phyloP scores from a whole-genome alignment of 2,113 vertebrate species.

The Phasianus colchicus region DNA sequence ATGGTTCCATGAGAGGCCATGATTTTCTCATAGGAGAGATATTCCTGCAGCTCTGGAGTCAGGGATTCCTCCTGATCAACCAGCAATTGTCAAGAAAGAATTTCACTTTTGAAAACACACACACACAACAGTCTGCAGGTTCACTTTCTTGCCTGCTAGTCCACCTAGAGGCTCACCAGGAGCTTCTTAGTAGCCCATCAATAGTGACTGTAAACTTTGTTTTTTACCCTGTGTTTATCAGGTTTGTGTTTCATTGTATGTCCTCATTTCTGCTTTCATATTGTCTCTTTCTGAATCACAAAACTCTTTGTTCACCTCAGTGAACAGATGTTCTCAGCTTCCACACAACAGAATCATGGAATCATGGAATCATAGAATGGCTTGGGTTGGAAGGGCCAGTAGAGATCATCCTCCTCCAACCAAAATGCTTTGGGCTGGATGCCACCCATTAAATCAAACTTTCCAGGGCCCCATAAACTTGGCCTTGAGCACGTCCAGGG shows the following conservation, averaged over 20 bases:
- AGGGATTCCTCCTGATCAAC: background rate
- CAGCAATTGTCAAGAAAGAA: background rate
- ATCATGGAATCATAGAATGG: no score
- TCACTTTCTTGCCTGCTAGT: background rate
- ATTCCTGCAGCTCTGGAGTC: background rate
- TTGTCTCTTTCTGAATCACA: background rate
- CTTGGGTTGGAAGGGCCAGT: no score
- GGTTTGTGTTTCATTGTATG: rapidly evolving
- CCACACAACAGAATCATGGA: background rate
- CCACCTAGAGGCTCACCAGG: background rate
- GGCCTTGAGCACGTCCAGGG: no score
- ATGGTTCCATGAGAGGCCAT: background rate
- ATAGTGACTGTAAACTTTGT: background rate
- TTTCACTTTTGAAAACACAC: background rate
- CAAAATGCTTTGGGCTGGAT: no score
- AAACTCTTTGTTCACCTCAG: background rate
- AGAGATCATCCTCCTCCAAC: no score
- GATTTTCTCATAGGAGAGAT: background rate
- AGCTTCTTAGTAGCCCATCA: background rate
- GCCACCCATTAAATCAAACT: no score
- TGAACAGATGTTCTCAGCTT: background rate
- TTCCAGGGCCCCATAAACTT: no score
- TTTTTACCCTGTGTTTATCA: background rate
- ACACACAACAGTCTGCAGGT: background rate
- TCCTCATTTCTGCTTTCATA: background rate